Conservation (phyloP, 2,797 vertebrate species). For the Danio jaintianensis region DNA sequence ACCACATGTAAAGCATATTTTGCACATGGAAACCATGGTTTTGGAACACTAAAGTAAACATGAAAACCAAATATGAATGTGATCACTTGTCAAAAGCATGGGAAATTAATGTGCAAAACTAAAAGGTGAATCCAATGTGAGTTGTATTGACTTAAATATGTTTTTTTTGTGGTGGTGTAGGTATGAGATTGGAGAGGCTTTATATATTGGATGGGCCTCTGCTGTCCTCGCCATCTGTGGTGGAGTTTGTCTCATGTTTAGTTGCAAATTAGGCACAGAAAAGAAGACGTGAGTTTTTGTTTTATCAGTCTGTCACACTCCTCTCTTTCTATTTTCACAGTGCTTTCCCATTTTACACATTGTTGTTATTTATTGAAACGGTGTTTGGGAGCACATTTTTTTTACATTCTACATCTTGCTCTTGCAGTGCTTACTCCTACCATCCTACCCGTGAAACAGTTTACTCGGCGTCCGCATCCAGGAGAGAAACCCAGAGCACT, state of each 20-base stretch:
- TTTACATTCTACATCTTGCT: neutral
- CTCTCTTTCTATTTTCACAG: neutral
- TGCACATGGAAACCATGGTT: no score
- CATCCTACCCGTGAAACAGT: slow-evolving; percentile 71
- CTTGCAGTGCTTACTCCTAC: slow-evolving; percentile 64
- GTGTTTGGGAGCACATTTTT: neutral
- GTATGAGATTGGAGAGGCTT: slow-evolving; percentile 88
- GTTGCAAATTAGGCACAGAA: slow-evolving; percentile 70
- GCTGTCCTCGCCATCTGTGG: slow-evolving; percentile 79
- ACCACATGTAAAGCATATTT: no score
- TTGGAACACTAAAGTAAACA: no score
- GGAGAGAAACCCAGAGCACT: slow-evolving; percentile 73
- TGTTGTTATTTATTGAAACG: neutral
- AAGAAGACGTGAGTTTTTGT: slow-evolving; percentile 76
- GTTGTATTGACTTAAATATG: neutral
- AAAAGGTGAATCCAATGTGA: no score
- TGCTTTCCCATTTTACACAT: neutral
- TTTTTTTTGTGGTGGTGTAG: slow-evolving; percentile 66
- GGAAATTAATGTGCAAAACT: no score
- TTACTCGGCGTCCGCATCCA: slow-evolving; percentile 73
- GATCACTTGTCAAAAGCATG: no score
- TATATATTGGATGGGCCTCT: slow-evolving; percentile 92
- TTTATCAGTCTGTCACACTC: neutral
- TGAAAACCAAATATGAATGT: no score
- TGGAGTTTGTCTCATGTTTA: slow-evolving; percentile 76